Evolutionary conservation across 2,888 invertebrate species (phyloP), one percentile per base, ranked within the genome.

Genomic region (Bursaphelenchus okinawaensis): DNA sequence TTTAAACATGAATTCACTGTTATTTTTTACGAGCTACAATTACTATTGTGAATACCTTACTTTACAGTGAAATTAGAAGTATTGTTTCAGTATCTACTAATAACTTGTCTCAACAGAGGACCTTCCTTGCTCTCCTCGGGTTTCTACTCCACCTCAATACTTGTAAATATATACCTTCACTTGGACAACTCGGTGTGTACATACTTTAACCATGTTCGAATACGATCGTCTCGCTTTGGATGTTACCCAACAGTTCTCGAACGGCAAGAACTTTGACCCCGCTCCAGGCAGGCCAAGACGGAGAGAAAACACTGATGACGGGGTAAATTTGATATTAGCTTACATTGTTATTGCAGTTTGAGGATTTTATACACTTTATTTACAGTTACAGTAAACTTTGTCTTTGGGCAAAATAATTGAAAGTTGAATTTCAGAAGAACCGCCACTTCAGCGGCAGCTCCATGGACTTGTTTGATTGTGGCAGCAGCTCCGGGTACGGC

Each of bases 211-310:
- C 68, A 80, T 80, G 80, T 80, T 80, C 69, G 79, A 77, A 65
- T 80, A 80, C 74, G 80, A 80, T 67, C 74, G 77, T 56, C 69
- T 79, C 31, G 78, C 75, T 40, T 68, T 79, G 56, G 78, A 79
- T 68, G 72, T 79, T 60, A 77, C 74, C 50, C 71, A 75, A 64
- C 66, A 72, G 52, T 55, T 70, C 52, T 26, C 68, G 22, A 50
- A 26, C 26, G 23, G 16, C 20, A 66, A 65, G 28, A 40, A 28
- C 54, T 22, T 26, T 26, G 22, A 28, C 52, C 20, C 22, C 66
- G 22, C 52, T 27, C 40, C 40, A 40, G 40, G 40, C 6, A 12
- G 40, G 2, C 40, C 40, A 40, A 12, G 40, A 40, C 12, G 40
- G n/a, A 40, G n/a, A n/a, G 40, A 4, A 40, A 40, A 3, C n/a